Evolutionary conservation across 2,888 invertebrate species (phyloP).

Genomic region (Autographa pulchrina): DNA sequence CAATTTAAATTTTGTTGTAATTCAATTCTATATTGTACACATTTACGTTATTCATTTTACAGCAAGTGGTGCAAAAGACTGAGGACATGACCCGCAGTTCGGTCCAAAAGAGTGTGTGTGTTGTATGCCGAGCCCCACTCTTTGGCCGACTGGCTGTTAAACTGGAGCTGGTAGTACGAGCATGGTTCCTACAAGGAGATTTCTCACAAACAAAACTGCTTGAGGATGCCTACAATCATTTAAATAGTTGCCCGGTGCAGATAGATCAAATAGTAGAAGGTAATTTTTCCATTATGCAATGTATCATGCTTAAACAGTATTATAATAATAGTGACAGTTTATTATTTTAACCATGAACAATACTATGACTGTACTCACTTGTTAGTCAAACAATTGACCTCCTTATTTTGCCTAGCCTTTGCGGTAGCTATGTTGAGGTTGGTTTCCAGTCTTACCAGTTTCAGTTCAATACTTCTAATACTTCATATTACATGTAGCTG

Average conservation of each 20-base stretch:
- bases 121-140: constrained; percentile 96
- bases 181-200: constrained; percentile 98
- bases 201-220: constrained; percentile 96
- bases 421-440: too few relatives aligned
- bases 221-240: constrained; percentile 97
- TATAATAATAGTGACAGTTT: not conserved
- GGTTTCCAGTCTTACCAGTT: too few relatives aligned
- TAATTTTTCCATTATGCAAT: constrained; percentile 54
- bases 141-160: constrained; percentile 98
- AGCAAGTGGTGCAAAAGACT: constrained; percentile 97
- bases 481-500: too few relatives aligned
- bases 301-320: not conserved
- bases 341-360: not conserved
- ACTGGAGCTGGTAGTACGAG: constrained; percentile 98
- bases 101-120: constrained; percentile 99
- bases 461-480: too few relatives aligned
- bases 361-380: not conserved
- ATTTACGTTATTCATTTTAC: constrained; percentile 40
- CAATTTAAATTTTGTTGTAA: too few relatives aligned
- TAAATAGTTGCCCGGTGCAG: constrained; percentile 94
- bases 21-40: not conserved
- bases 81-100: constrained; percentile 99
- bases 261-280: constrained; percentile 87
- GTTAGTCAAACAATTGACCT: not conserved
- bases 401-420: too few relatives aligned